These are phyloP conservation scores for Baryphthengus martii DNA, from an alignment of 2,113 vertebrate species.

Conservation along the genomic window DNA sequence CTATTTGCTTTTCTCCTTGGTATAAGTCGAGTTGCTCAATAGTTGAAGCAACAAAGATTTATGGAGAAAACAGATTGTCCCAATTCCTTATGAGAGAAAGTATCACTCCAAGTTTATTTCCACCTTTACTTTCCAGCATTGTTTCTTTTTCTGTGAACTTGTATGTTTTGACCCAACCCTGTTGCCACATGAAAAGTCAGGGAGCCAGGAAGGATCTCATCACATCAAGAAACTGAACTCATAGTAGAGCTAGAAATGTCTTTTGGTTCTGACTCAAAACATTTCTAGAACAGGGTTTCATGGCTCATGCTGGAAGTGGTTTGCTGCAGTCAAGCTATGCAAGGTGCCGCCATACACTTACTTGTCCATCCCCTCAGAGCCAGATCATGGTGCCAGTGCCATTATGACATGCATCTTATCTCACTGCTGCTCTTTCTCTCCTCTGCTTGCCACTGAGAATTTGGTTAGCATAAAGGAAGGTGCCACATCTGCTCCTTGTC, in stretches of 20 bases:
- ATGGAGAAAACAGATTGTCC: background rate
- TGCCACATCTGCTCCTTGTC: background rate
- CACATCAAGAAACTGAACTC: background rate
- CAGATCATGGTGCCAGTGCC: background rate
- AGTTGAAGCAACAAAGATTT: background rate
- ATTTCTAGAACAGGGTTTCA: background rate
- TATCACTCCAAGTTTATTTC: background rate
- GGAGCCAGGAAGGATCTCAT: constrained; percentile 8
- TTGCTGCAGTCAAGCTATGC: background rate
- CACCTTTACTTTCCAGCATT: background rate
- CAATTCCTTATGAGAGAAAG: background rate
- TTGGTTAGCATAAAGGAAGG: background rate
- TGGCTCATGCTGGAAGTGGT: background rate
- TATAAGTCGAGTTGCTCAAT: background rate
- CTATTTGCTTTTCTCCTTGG: background rate
- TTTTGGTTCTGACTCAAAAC: background rate
- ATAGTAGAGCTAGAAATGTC: background rate
- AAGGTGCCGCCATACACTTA: background rate
- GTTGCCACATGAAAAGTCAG: background rate
- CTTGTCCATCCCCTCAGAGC: background rate
- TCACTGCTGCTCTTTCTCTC: background rate
- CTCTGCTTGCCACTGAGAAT: background rate
- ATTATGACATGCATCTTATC: rapidly evolving
- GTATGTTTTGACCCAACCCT: background rate
- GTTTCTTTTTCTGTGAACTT: background rate